Evolutionary conservation across 2,113 vertebrate species (phyloP).

Genomic region (Lonchura striata): DNA sequence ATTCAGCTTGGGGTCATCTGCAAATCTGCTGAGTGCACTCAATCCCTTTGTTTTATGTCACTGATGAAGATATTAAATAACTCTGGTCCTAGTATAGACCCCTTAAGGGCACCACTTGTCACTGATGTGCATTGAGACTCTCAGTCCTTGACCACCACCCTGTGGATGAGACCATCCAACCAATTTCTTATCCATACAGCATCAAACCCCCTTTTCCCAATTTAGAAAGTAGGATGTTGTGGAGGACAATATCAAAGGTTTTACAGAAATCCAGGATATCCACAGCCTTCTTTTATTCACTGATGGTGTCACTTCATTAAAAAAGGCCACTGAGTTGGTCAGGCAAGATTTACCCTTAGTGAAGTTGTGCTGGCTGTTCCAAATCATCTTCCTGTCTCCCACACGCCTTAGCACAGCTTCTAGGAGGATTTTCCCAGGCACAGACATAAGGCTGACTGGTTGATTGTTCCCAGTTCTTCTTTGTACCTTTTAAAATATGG

Average conservation of each 20-base stretch:
- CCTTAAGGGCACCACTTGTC: not conserved
- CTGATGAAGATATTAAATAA: not conserved
- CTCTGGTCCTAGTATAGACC: not conserved
- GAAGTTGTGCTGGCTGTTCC: not conserved
- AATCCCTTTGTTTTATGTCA: rapidly evolving
- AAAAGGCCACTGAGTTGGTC: not conserved
- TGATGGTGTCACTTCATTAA: not conserved
- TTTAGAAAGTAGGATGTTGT: not conserved
- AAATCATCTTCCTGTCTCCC: not conserved
- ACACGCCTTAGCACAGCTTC: not conserved
- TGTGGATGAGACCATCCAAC: not conserved
- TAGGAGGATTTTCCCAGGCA: not conserved
- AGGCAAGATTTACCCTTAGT: not conserved
- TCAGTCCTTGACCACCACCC: not conserved
- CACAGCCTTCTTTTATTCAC: not conserved
- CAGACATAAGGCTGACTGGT: not conserved
- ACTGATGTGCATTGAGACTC: too few relatives aligned
- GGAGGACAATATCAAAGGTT: not conserved
- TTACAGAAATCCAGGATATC: not conserved
- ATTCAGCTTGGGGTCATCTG: not conserved
- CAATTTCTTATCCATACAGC: not conserved
- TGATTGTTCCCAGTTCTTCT: not conserved
- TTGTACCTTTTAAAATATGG: not conserved
- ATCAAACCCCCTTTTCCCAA: not conserved
- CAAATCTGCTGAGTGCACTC: not conserved